These are phyloP conservation scores for Pholis gunnellus DNA, from an alignment of 2,113 vertebrate species.

Conservation along the genomic window DNA sequence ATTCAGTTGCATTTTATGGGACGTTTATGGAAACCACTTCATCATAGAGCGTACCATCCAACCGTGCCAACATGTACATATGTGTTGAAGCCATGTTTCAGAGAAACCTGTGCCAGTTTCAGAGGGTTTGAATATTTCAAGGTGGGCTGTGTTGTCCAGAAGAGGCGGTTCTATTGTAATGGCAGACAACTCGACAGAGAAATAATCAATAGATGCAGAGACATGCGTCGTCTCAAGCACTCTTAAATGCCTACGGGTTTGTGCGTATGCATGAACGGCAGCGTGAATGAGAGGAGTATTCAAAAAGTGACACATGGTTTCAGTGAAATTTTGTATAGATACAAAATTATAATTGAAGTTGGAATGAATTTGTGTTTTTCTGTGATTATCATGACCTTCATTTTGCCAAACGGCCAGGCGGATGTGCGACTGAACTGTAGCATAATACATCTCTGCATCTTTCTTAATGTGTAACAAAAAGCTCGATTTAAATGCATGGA, in stretches of 20 bases:
- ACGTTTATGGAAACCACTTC: conserved; percentile 52
- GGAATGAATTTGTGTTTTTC: neutral
- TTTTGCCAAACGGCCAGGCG: neutral
- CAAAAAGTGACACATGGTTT: too few relatives aligned
- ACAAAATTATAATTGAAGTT: neutral
- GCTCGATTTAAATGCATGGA: neutral
- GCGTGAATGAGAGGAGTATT: neutral
- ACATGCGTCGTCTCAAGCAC: conserved; percentile 8
- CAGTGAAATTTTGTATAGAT: neutral
- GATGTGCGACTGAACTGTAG: neutral
- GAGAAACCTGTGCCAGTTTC: neutral
- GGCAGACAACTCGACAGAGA: conserved; percentile 13
- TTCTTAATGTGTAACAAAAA: neutral
- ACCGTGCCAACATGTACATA: neutral
- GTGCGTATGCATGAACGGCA: neutral
- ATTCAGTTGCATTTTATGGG: conserved; percentile 61
- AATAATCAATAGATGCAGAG: conserved; percentile 29
- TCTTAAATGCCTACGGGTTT: conserved; percentile 18
- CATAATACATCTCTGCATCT: neutral
- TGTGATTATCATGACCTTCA: neutral
- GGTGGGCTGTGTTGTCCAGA: conserved; percentile 7
- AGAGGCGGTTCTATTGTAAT: conserved; percentile 22
- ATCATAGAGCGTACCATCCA: conserved; percentile 15
- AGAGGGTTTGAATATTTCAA: conserved; percentile 4
- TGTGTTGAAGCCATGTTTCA: conserved; percentile 2